Base-by-base conservation (phyloP, 64 coral and sea anemone genomes). In the Montipora sp. region DNA sequence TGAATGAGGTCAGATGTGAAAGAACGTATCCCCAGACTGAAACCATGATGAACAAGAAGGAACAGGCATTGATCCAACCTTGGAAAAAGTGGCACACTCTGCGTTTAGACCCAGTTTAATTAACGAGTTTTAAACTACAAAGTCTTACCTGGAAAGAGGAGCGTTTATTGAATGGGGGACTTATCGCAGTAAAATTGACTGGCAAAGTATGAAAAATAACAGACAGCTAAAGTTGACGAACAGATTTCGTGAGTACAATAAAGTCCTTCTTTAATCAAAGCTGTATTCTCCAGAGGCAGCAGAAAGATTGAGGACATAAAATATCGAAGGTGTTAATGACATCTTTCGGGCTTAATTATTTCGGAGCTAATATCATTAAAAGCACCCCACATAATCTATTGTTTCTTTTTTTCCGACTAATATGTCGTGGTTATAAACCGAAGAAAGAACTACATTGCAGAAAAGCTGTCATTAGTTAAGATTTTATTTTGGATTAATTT, bases 281-380 rank as follows among this genome's bases (percentile, higher is more conserved):
- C 19, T 73, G 3, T 73, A 21, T 13, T 14, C 5, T 61, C 23
- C n/a, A 43, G 57, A 81, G 57, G 47, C 7, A 78, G 50, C 1
- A 10, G 59, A 36, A 80, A 57, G 50, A 22, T 80, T 80, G 57
- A 49, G 11, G 60, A 4, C 19, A 71, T 22, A 9, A 2, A 50
- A 61, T 65, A 63, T 61, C 58, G 11, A 15, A 65, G 24, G 22
- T 46, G 80, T 65, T 81, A 81, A 81, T 81, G 44, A 61, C 79
- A 60, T 81, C 20, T 81, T 82, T 55, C 69, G 36, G 36, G 19
- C 15, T 2, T 69, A n/a, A 47, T 47, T 43, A 69, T 61, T 84
- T 61, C 43, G 13, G 55, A 19, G 60, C 65, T 45, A 71, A 85
- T 85, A 85, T 85, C 70, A 71, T 85, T 85, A 70, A 71, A 48